Conservation (phyloP, 2,113 vertebrate genomes). For the Entelurus aequoreus region DNA sequence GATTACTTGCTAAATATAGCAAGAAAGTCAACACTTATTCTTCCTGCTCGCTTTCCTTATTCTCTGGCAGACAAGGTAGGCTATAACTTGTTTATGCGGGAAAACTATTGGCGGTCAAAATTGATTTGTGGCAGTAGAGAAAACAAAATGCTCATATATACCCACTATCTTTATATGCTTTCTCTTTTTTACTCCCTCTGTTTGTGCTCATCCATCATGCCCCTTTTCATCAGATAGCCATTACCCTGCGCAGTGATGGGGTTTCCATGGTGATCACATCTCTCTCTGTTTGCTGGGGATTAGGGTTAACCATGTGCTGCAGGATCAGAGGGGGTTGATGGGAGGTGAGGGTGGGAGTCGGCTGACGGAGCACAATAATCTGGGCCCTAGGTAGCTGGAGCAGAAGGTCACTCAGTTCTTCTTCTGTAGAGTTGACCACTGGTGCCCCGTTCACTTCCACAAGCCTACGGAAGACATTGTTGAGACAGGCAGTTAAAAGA, state of each 20-base stretch:
- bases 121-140: too few species aligned
- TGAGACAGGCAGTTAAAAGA: not conserved
- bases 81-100: too few species aligned
- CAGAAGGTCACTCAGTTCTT: constrained; percentile 54
- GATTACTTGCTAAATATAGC: too few species aligned
- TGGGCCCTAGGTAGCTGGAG: constrained; percentile 45
- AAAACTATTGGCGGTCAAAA: too few species aligned
- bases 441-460: constrained; percentile 65
- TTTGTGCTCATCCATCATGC: not conserved
- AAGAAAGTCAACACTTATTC: too few species aligned
- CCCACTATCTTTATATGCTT: not conserved
- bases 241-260: constrained; percentile 37
- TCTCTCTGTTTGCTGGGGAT: constrained; percentile 14
- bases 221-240: constrained; percentile 46
- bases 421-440: constrained; percentile 53
- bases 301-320: constrained; percentile 17
- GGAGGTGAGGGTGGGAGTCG: constrained; percentile 14
- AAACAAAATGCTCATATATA: not conserved
- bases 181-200: not conserved
- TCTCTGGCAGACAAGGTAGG: too few species aligned
- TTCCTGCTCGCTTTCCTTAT: too few species aligned
- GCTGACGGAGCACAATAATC: constrained; percentile 61
- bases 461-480: constrained; percentile 10
- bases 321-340: constrained; percentile 24
- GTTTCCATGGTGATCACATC: constrained; percentile 34